Conservation (phyloP, 2,113 vertebrate species). For the Tachuris rubrigastra region DNA sequence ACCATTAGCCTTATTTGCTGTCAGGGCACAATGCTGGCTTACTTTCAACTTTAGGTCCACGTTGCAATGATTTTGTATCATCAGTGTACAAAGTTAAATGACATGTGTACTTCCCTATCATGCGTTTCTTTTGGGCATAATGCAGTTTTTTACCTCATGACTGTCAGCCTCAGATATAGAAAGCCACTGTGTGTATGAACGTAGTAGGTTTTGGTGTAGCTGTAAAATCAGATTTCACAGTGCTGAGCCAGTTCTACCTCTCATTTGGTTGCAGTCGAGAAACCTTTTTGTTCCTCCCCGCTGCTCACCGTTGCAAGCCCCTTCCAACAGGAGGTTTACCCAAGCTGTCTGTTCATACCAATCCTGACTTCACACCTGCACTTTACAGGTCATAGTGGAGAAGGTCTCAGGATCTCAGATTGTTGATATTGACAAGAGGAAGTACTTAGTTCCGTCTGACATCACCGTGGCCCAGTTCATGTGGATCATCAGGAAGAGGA, state of each 20-base stretch:
- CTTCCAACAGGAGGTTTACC: not conserved
- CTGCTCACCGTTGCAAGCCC: not conserved
- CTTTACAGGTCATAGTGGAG: slow-evolving; percentile 94
- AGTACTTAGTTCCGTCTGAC: slow-evolving; percentile 98
- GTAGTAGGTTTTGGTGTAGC: not conserved
- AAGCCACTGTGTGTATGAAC: not conserved
- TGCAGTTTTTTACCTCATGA: not conserved
- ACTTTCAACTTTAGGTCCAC: not conserved
- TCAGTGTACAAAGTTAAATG: not conserved
- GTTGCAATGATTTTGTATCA: fast-evolving
- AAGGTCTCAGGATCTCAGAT: slow-evolving; percentile 98
- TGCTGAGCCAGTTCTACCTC: not conserved
- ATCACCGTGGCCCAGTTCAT: slow-evolving; percentile 99
- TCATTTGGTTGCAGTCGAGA: not conserved
- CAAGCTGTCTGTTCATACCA: not conserved
- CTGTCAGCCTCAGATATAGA: not conserved
- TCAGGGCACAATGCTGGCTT: not conserved
- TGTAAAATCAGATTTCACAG: not conserved
- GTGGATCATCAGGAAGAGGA: slow-evolving; percentile 99
- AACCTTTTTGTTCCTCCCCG: not conserved
- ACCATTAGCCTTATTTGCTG: not conserved
- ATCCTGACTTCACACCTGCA: not conserved
- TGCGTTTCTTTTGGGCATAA: not conserved
- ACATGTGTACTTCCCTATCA: not conserved
- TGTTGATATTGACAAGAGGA: slow-evolving; percentile 97